phyloP scores from a whole-genome alignment of 2,797 vertebrate genomes.

The Xiphophorus birchmanni region DNA sequence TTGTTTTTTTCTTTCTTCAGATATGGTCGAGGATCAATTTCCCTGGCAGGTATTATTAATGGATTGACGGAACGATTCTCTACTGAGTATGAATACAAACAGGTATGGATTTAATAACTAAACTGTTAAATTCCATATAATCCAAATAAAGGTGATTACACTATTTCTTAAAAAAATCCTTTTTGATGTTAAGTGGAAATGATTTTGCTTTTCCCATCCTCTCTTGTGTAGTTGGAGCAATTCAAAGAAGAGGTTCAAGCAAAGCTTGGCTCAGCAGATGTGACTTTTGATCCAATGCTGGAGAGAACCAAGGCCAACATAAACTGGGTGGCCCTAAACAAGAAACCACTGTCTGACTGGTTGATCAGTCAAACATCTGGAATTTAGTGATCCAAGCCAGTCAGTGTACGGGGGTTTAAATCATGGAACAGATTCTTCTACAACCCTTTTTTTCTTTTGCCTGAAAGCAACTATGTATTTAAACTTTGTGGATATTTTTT shows the following conservation, averaged over 20 bases:
- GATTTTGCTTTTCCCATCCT: neutral
- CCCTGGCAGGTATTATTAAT: conserved; percentile 81
- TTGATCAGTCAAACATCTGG: conserved; percentile 56
- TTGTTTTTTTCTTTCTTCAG: conserved; percentile 62
- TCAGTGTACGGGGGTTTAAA: neutral
- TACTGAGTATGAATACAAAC: conserved; percentile 82
- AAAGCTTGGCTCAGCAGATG: conserved; percentile 74
- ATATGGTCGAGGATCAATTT: conserved; percentile 81
- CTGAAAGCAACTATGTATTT: neutral
- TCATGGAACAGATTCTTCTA: conserved; percentile 5
- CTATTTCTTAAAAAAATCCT: neutral
- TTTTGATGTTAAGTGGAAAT: neutral
- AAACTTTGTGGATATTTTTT: neutral
- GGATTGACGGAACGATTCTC: conserved; percentile 82
- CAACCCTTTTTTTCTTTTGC: neutral
- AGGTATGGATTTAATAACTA: conserved; percentile 76
- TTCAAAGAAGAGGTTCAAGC: conserved; percentile 79
- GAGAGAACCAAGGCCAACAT: conserved; percentile 87
- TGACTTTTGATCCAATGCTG: conserved; percentile 83
- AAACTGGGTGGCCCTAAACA: conserved; percentile 86
- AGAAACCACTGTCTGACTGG: conserved; percentile 72
- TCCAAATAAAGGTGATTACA: no score
- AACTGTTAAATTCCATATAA: neutral
- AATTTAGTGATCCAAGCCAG: neutral
- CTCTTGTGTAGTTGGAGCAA: conserved; percentile 79